Evolutionary conservation across 2,113 vertebrate genomes (phyloP).

Genomic region (Callospermophilus lateralis): DNA sequence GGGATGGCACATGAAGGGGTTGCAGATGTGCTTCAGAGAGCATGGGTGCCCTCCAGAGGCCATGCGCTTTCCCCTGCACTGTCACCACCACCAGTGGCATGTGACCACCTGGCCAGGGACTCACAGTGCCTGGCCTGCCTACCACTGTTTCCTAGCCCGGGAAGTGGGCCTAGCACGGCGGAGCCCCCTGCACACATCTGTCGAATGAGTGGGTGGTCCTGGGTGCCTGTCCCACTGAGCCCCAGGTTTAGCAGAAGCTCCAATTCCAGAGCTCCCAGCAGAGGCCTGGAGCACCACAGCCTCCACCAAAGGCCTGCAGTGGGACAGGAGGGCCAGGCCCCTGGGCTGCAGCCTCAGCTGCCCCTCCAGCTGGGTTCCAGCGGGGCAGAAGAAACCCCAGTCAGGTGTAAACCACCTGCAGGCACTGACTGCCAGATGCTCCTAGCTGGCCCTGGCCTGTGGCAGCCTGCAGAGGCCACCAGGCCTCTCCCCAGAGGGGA

Average conservation of each 20-base stretch:
- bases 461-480: too few relatives aligned
- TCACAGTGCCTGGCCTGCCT: rapidly evolving
- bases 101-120: background rate
- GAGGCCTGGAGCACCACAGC: background rate
- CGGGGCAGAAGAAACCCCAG: background rate
- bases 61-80: rapidly evolving
- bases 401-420: background rate
- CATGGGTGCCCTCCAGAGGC: rapidly evolving
- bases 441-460: background rate
- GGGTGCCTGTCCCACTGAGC: background rate
- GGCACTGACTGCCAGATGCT: background rate
- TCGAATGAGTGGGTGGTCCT: too few relatives aligned
- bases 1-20: background rate
- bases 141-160: too few relatives aligned
- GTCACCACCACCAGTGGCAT: rapidly evolving
- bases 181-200: background rate
- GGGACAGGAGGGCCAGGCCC: too few relatives aligned
- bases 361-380: too few relatives aligned
- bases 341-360: background rate
- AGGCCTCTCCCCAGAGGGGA: background rate
- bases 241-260: background rate
- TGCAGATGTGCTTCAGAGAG: background rate
- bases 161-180: rapidly evolving
- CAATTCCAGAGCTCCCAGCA: background rate
- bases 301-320: background rate